These are phyloP conservation scores for Harpagifer antarcticus DNA, from an alignment of 2,797 vertebrate genomes.

Conservation along the genomic window DNA sequence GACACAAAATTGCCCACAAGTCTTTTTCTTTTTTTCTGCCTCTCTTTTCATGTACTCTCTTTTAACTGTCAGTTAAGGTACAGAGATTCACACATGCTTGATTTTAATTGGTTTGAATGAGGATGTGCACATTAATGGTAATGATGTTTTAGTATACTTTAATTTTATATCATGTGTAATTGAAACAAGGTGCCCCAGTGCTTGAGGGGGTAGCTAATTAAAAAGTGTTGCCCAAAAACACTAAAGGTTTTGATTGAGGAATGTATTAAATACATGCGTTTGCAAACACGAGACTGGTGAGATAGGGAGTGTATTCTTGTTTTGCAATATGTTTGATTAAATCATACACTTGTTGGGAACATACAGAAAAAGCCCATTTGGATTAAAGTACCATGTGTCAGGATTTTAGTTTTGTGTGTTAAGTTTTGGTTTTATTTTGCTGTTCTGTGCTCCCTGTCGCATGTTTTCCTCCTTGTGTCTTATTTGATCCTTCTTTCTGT, in stretches of 20 bases:
- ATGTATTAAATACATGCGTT: conserved; percentile 67
- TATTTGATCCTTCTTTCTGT: too few relatives aligned
- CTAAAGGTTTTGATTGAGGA: conserved; percentile 54
- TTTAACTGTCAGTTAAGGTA: conserved; percentile 42
- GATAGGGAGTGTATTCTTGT: conserved; percentile 41
- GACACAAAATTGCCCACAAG: conserved; percentile 2
- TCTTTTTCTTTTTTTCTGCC: not conserved
- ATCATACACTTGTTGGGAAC: not conserved
- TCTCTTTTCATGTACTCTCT: not conserved
- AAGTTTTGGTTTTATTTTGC: too few relatives aligned
- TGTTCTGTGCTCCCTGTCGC: too few relatives aligned
- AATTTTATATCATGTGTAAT: conserved; percentile 75
- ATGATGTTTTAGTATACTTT: conserved; percentile 76
- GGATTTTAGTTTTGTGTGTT: too few relatives aligned
- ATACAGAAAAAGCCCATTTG: not conserved
- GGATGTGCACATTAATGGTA: conserved; percentile 58
- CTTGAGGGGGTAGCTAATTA: conserved; percentile 44
- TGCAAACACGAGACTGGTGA: conserved; percentile 48
- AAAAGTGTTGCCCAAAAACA: conserved; percentile 53
- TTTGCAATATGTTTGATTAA: conserved; percentile 45
- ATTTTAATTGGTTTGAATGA: conserved; percentile 67
- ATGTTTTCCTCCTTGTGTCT: too few relatives aligned
- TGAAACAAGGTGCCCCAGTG: conserved; percentile 50
- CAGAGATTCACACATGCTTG: conserved; percentile 20
- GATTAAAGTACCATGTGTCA: not conserved